A percentile compares a stretch with the other conserved stretches of the same genome.
phyloP scores from a whole-genome alignment of 1,140 invertebrate genomes.

The Dolichoris vasculosae region DNA sequence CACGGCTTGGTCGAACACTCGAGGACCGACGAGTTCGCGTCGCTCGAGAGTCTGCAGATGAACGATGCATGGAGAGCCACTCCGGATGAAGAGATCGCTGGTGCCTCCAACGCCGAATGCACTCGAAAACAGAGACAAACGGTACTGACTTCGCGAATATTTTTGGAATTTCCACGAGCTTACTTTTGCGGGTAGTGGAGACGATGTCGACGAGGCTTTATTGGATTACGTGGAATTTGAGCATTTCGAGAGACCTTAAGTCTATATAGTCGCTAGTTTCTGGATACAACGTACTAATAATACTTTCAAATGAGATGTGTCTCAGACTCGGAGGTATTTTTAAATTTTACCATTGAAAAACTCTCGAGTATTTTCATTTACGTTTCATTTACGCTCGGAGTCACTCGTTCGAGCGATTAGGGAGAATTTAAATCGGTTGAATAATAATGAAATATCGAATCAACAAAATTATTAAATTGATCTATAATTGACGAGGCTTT shows the following conservation, averaged over 20 bases:
- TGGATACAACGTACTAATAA: too few species aligned
- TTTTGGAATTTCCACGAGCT: background rate
- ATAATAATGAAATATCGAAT: background rate
- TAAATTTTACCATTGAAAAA: background rate
- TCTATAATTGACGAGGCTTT: too few species aligned
- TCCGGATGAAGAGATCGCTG: background rate
- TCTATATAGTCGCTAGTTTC: too few species aligned
- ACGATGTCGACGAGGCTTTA: background rate
- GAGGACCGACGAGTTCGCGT: background rate
- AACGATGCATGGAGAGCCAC: background rate
- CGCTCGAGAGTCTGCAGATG: constrained; percentile 27
- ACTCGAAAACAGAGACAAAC: background rate
- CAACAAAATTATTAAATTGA: background rate
- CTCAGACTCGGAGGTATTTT: too few species aligned
- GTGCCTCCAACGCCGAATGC: background rate
- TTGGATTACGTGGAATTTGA: background rate
- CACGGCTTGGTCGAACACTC: constrained; percentile 38
- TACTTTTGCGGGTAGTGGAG: background rate
- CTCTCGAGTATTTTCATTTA: background rate
- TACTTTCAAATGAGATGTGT: too few species aligned
- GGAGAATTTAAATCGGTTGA: background rate
- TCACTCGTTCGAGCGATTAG: background rate
- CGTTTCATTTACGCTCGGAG: background rate
- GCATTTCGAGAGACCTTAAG: too few species aligned
- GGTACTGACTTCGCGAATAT: background rate